Conservation (phyloP, 2,797 vertebrate species). For the Gadopsis marmoratus region DNA sequence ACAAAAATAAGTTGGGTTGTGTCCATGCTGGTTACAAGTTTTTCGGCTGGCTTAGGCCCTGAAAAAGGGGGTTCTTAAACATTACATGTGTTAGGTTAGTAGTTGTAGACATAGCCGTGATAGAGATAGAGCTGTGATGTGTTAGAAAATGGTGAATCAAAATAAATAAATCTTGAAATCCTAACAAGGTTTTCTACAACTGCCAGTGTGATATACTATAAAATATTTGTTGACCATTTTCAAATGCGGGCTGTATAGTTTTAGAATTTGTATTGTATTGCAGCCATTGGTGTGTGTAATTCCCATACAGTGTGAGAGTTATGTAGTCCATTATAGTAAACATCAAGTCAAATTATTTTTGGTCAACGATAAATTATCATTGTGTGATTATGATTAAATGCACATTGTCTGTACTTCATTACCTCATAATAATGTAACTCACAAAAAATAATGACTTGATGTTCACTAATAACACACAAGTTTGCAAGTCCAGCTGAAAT, state of each 20-base stretch:
- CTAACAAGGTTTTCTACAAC: not conserved
- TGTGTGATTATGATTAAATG: too few relatives aligned
- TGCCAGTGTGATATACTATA: not conserved
- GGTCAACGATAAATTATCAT: too few relatives aligned
- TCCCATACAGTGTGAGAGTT: not conserved
- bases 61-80: not conserved
- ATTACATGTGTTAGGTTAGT: too few relatives aligned
- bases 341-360: too few relatives aligned
- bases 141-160: not conserved
- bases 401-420: too few relatives aligned
- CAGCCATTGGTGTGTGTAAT: not conserved
- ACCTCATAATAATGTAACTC: too few relatives aligned
- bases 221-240: not conserved
- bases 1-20: not conserved
- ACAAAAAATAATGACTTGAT: too few relatives aligned
- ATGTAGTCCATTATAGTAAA: too few relatives aligned
- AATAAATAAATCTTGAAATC: not conserved
- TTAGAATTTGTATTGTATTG: too few relatives aligned
- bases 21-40: not conserved
- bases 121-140: not conserved
- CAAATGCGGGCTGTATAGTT: not conserved
- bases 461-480: too few relatives aligned
- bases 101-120: not conserved
- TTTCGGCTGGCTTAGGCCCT: not conserved
- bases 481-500: too few relatives aligned